Base-by-base conservation (phyloP, 2,888 invertebrate species). In the Halictus quadricinctus region DNA sequence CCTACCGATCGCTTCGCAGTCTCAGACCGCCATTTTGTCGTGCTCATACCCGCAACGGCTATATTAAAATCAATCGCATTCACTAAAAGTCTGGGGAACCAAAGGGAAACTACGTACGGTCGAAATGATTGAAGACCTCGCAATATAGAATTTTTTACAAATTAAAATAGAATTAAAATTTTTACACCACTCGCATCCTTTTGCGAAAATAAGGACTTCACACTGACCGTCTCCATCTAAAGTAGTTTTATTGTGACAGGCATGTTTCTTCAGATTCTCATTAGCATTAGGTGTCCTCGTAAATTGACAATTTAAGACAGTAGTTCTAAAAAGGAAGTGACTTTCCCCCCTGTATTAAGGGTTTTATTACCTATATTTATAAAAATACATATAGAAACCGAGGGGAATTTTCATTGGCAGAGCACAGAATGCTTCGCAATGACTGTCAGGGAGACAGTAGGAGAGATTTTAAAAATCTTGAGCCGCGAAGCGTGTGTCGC, bases 11-110 rank as follows among this genome's bases (percentile, higher is more conserved):
- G 43, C 13, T 70, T 70, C 5, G 5, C 21, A 70, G n/a, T n/a
- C 6, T 43, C 13, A n/a, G n/a, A 43, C 43, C 43, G 43, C 70
- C 70, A 70, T 70, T 70, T 70, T 70, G 43, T 70, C 41, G n/a
- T 41, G 43, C 1, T 70, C 41, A 1, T n/a, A 21, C 6, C 4
- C 12, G n/a, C 43, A 41, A 29, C 54, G n/a, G 5, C 2, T 50
- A 6, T 10, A 36, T 73, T 29, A 21, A 69, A 70, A 43, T 70
- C 43, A 41, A 41, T 69, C 21, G 36, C 3, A 1, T 8, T 69
- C 18, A 1, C 21, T 21, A 1, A 25, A 10, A 69, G 1, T 54
- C 50, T 21, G 50, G 8, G 41, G 1, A 69, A 25, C 18, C 2
- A 2, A 36, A 36, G 36, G 36, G 36, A 36, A 36, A 36, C 36